Evolutionary conservation across 2,113 vertebrate genomes (phyloP).

Genomic region (Callaeas wilsoni): DNA sequence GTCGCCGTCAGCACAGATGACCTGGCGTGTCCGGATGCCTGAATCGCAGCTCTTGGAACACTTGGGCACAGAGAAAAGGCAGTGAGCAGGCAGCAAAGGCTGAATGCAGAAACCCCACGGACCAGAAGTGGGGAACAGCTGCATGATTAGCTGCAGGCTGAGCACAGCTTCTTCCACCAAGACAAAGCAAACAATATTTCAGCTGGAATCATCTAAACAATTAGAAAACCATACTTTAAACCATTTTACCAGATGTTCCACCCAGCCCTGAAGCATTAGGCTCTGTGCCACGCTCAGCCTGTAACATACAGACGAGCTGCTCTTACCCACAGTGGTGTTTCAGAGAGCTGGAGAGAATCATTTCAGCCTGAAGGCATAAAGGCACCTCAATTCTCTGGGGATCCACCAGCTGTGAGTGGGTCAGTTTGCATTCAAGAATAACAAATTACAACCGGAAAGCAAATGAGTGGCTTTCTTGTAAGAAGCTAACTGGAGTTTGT

Average conservation of each 20-base stretch:
- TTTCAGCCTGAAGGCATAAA: background rate
- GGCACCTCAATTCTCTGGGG: background rate
- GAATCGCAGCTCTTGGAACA: slow-evolving; percentile 88
- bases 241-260: background rate
- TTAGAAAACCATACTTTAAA: background rate
- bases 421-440: background rate
- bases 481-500: background rate
- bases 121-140: background rate
- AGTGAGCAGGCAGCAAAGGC: background rate
- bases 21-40: slow-evolving; percentile 85
- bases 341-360: background rate
- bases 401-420: background rate
- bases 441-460: background rate
- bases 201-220: background rate
- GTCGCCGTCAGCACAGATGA: slow-evolving; percentile 81
- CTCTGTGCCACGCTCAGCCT: background rate
- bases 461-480: background rate
- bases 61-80: slow-evolving; percentile 61
- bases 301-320: background rate
- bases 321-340: background rate
- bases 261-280: background rate
- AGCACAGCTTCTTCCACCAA: background rate
- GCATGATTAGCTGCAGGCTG: background rate
- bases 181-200: background rate
- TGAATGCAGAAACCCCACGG: background rate